A percentile compares a stretch with the other conserved stretches of the same genome.
Conservation (phyloP, 2,888 invertebrate species). For the Eilema caniola region DNA sequence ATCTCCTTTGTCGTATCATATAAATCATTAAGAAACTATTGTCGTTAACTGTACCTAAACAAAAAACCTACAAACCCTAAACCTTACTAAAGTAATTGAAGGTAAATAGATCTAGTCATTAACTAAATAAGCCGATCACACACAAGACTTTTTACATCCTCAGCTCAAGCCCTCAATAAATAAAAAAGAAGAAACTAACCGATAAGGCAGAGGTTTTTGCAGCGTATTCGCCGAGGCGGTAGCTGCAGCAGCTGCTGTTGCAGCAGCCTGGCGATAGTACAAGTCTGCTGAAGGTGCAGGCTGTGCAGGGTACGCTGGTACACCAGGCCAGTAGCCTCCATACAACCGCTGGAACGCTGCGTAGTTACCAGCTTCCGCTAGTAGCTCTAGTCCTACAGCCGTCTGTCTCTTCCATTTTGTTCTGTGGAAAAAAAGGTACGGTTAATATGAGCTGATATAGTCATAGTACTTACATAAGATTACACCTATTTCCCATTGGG, state of each 20-base stretch:
- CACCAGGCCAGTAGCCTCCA: conserved; percentile 91
- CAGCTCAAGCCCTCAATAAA: too few species aligned
- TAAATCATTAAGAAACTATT: too few species aligned
- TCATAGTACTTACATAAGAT: background rate
- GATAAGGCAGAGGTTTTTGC: conserved; percentile 95
- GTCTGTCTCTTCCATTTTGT: conserved; percentile 99
- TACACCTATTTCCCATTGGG: background rate
- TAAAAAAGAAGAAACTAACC: conserved; percentile 64
- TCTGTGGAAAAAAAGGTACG: conserved; percentile 80
- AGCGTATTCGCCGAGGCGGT: conserved; percentile 89
- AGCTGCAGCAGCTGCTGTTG: conserved; percentile 89
- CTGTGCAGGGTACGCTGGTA: conserved; percentile 90
- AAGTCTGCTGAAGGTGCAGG: conserved; percentile 91
- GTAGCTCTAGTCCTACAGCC: conserved; percentile 97
- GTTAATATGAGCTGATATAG: background rate
- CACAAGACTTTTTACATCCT: too few species aligned
- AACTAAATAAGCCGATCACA: background rate
- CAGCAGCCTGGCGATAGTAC: conserved; percentile 94
- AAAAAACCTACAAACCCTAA: background rate
- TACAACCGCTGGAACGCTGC: conserved; percentile 99
- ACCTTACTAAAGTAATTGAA: background rate
- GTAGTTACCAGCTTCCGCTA: conserved; percentile 99
- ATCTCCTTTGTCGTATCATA: too few species aligned
- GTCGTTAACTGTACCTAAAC: background rate
- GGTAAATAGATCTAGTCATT: background rate